Base-by-base conservation (phyloP, 2,888 invertebrate species). In the Sminthurinus aureus region DNA sequence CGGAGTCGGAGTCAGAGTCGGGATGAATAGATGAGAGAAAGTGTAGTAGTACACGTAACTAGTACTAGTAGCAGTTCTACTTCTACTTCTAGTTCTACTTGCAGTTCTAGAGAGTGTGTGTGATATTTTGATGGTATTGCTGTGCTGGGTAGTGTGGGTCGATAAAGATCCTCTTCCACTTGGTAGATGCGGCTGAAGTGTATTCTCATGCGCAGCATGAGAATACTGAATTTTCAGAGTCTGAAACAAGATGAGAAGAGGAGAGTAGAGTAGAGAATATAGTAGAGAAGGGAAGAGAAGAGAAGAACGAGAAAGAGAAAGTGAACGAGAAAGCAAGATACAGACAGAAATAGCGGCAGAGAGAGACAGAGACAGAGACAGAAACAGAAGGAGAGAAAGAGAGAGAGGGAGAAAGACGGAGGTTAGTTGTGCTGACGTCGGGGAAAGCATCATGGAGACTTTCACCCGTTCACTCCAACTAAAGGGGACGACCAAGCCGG, bases 121-220 rank as follows among this genome's bases (percentile, higher is more conserved):
- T 81, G 76, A 38, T 67, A 85, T 82, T 82, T 83, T 83, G 66
- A 80, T 64, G 67, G 85, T 78, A 71, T 74, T 74, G 69, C 52
- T 75, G 73, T 22, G n/a, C 51, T 58, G 75, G 82, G 24, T 64
- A 20, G 67, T 79, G 77, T 84, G 86, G 88, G 87, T 88, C 88
- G 88, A 88, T 88, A 87, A 87, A 85, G 85, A 84, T 85, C 86
- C 86, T 87, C 38, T 38, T 38, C 85, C 85, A 86, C 86, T 86
- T 83, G 69, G 71, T 51, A 75, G 84, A 79, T 84, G 86, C 85
- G 81, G 84, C 76, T 82, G 73, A 69, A 84, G 77, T 85, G 82
- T n/a, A n/a, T n/a, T n/a, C n/a, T n/a, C n/a, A 84, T 81, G 84
- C 86, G 84, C 84, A 80, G 83, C 82, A 73, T 74, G 82, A 79